These are phyloP conservation scores for Crax fasciolata DNA, from an alignment of 2,797 vertebrate genomes.

Conservation along the genomic window DNA sequence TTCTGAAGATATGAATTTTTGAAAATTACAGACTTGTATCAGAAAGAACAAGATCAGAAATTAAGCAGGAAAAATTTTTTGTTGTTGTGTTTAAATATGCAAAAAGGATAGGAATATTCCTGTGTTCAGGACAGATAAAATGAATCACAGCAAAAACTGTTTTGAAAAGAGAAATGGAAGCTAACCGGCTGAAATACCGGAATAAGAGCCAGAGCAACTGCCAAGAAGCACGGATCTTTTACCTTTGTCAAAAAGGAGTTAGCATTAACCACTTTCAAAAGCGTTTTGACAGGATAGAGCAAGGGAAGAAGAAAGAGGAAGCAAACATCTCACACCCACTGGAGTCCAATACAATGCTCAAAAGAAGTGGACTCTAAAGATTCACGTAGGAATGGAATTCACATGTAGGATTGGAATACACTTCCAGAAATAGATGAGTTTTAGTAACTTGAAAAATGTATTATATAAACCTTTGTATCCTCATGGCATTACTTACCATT, in stretches of 20 bases:
- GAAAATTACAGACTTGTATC: neutral
- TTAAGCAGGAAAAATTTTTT: neutral
- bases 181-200: neutral
- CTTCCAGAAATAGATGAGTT: neutral
- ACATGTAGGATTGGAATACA: neutral
- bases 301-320: neutral
- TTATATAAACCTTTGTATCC: neutral
- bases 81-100: neutral
- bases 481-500: neutral
- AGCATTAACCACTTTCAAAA: neutral
- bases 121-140: slow-evolving; percentile 1
- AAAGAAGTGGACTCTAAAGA: neutral
- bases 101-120: slow-evolving; percentile 20
- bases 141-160: neutral
- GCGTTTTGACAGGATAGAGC: neutral
- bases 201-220: neutral
- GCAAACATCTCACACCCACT: neutral
- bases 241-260: neutral
- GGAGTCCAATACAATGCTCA: neutral
- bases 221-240: neutral
- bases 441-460: neutral
- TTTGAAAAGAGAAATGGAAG: slow-evolving; percentile 48
- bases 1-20: neutral
- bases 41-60: neutral
- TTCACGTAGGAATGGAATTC: neutral